Evolutionary conservation across 1,140 invertebrate genomes (phyloP).

Genomic region (Radopholus similis): DNA sequence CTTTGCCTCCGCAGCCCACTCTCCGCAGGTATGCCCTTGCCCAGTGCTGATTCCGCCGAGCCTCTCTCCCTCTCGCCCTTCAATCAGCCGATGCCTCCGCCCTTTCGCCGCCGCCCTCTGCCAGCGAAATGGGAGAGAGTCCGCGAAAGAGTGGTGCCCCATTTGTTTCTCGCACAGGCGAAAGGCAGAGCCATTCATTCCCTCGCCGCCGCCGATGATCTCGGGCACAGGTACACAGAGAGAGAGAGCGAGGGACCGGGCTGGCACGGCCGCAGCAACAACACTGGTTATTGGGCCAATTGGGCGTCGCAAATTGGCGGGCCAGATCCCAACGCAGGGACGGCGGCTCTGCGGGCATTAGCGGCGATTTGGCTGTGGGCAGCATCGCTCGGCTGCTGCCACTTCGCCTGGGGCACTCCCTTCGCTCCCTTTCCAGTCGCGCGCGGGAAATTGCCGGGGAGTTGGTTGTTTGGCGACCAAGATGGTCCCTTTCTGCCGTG

Average conservation of each 20-base stretch:
- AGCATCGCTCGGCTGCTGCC: neutral
- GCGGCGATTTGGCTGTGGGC: no score
- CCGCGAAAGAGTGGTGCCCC: conserved; percentile 7
- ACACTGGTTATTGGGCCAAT: no score
- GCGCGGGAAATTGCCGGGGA: neutral
- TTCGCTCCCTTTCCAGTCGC: neutral
- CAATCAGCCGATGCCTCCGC: neutral
- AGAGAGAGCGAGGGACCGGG: neutral
- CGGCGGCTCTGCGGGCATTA: no score
- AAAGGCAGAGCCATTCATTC: neutral
- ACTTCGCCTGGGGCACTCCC: neutral
- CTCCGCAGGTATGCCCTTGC: no score
- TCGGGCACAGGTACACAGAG: neutral
- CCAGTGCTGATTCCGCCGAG: no score
- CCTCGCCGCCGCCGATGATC: neutral
- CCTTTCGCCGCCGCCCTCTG: neutral
- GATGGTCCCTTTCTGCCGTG: neutral
- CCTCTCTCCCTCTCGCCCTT: neutral
- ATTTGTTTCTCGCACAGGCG: neutral
- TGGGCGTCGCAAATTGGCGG: no score
- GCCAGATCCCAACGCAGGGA: no score
- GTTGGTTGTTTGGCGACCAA: neutral
- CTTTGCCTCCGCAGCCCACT: no score
- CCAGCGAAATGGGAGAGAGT: neutral
- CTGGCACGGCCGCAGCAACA: no score